Evolutionary conservation across 2,888 invertebrate genomes (phyloP).

Genomic region (Tenthredo livida): DNA sequence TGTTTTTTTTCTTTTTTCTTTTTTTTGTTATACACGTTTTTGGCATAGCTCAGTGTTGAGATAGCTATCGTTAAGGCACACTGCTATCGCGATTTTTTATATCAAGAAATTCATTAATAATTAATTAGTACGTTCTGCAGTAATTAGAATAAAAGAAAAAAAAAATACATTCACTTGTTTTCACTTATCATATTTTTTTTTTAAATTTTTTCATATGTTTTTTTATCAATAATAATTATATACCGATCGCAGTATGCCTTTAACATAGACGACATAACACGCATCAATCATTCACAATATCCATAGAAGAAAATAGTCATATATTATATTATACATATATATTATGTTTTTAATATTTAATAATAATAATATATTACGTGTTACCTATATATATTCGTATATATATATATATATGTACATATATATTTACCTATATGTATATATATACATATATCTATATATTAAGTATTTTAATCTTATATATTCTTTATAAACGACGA

Average conservation of each 20-base stretch:
- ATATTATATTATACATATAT: conserved; percentile 59
- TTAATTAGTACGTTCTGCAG: background rate
- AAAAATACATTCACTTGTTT: background rate
- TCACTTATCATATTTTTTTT: background rate
- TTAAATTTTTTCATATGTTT: background rate
- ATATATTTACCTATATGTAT: conserved; percentile 54
- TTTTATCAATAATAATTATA: background rate
- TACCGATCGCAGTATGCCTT: conserved; percentile 55
- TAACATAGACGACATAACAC: conserved; percentile 64
- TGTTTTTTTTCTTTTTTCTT: conserved; percentile 54
- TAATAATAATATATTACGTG: conserved; percentile 34
- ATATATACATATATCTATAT: conserved; percentile 53
- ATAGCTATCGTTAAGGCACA: conserved; percentile 63
- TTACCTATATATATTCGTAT: conserved; percentile 7
- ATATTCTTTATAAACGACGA: conserved; percentile 70
- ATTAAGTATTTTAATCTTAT: conserved; percentile 55
- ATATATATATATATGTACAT: background rate
- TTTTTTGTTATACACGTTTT: conserved; percentile 40
- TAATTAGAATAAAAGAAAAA: background rate
- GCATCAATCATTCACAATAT: conserved; percentile 71
- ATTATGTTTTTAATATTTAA: conserved; percentile 56
- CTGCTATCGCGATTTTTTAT: conserved; percentile 56
- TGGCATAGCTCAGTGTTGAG: conserved; percentile 71
- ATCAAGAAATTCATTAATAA: background rate
- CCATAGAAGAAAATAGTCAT: conserved; percentile 76